Evolutionary conservation across 2,113 vertebrate genomes (phyloP), one percentile per base, ranked within the genome.

Genomic region (Porphyrio hochstetteri): DNA sequence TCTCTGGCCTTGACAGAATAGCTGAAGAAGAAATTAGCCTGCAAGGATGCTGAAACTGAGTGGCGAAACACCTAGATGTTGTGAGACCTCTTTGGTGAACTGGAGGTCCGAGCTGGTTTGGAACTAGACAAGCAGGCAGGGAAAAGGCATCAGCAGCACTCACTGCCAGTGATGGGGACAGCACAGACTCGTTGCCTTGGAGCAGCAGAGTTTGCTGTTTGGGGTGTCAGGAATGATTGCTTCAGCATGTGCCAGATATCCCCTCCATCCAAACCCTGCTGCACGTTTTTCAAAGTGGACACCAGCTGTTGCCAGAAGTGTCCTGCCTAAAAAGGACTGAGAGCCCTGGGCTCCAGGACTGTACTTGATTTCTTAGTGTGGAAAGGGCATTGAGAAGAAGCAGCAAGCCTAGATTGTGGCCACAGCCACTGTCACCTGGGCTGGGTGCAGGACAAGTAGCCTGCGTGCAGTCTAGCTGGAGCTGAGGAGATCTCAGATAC

Each of bases 221-320:
- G 42, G 24, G 16, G 55, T 40, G 42, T 29, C 1, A 0, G 33
- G n/a, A 88, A 18, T 0, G 1, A 69, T 17, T 15, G 10, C 48
- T 61, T 38, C 65, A 44, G 71, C 48, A 28, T 4, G 5, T 9
- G 21, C 61, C 44, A 24, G 23, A 38, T 19, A 8, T 28, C 9
- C 28, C 13, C 40, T n/a, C 21, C 5, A 4, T 36, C 27, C 52
- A 44, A 33, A 42, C 35, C 27, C 28, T 9, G 40, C 28, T 44
- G 44, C 14, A 10, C 7, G 0, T 36, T 46, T 82, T 55, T 68
- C 44, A 29, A 61, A 67, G 40, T 29, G 61, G 56, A 46, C 10
- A 40, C 17, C 56, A 52, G 28, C n/a, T 38, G 8, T 7, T 57
- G 19, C 63, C 63, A 55, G 7, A 65, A n/a, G 11, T n/a, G 24